Conservation (phyloP, 2,888 invertebrate species). For the Dendrolimus pini region DNA sequence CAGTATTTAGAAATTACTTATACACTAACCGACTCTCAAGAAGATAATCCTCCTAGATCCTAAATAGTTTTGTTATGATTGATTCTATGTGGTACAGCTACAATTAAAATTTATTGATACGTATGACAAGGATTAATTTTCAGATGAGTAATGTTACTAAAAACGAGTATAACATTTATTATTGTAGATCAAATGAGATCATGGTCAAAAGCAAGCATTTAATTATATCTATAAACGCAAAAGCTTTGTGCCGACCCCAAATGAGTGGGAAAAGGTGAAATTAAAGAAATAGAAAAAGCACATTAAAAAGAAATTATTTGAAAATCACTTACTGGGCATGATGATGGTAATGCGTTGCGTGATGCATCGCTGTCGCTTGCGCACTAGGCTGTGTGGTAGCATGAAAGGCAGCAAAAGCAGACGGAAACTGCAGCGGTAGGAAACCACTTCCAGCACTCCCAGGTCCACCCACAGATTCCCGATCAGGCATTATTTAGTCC, state of each 20-base stretch:
- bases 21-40: too few relatives aligned
- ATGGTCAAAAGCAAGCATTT: not conserved
- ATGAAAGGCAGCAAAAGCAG: conserved; percentile 78
- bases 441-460: conserved; percentile 76
- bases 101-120: too few relatives aligned
- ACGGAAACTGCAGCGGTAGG: conserved; percentile 75
- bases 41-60: too few relatives aligned
- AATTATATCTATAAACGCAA: not conserved
- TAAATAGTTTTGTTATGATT: too few relatives aligned
- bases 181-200: too few relatives aligned
- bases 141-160: conserved; percentile 5
- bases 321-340: conserved; percentile 64
- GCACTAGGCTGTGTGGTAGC: conserved; percentile 78
- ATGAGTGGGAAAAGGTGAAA: too few relatives aligned
- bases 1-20: too few relatives aligned
- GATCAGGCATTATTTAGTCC: conserved; percentile 71
- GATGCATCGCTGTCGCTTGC: conserved; percentile 76
- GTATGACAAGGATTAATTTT: too few relatives aligned
- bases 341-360: conserved; percentile 71
- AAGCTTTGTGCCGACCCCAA: too few relatives aligned
- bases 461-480: conserved; percentile 72
- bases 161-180: conserved; percentile 2
- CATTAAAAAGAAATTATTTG: too few relatives aligned
- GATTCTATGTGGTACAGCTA: too few relatives aligned
- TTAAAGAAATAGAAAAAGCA: too few relatives aligned